phyloP scores from a whole-genome alignment of 2,888 invertebrate species.

The Acleris literana region DNA sequence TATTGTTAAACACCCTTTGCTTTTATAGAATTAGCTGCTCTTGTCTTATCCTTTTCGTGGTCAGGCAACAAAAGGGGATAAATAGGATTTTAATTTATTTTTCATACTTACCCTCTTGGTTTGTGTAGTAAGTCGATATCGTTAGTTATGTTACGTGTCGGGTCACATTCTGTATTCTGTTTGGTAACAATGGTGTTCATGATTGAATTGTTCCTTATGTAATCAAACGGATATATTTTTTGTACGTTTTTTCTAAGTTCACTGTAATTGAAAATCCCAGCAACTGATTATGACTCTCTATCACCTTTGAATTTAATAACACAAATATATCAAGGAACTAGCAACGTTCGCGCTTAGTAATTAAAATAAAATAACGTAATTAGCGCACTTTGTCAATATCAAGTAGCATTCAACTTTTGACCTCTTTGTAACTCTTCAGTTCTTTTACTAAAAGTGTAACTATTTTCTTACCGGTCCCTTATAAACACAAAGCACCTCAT shows the following conservation, averaged over 20 bases:
- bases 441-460: slow-evolving; percentile 6
- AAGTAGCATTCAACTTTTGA: slow-evolving; percentile 1
- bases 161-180: slow-evolving; percentile 27
- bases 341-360: no score
- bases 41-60: slow-evolving; percentile 70
- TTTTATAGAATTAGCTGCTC: slow-evolving; percentile 68
- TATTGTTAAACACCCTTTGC: slow-evolving; percentile 73
- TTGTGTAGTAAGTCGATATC: slow-evolving; percentile 35
- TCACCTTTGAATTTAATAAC: slow-evolving; percentile 43
- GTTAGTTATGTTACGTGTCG: slow-evolving; percentile 34
- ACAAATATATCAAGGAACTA: slow-evolving; percentile 41
- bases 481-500: slow-evolving; percentile 47
- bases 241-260: slow-evolving; percentile 17
- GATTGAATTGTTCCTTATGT: slow-evolving; percentile 1
- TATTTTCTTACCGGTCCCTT: slow-evolving; percentile 34
- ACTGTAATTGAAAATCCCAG: slow-evolving; percentile 12
- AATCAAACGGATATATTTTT: slow-evolving; percentile 16
- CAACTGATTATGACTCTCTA: slow-evolving; percentile 21
- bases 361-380: background rate
- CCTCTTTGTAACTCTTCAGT: background rate
- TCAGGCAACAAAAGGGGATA: slow-evolving; percentile 67
- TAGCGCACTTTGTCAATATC: background rate
- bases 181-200: slow-evolving; percentile 24
- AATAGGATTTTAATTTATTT: slow-evolving; percentile 68
- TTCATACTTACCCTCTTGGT: slow-evolving; percentile 46